Evolutionary conservation across 1,140 invertebrate genomes (phyloP).

Genomic region (Lordiphosa stackelbergi): DNA sequence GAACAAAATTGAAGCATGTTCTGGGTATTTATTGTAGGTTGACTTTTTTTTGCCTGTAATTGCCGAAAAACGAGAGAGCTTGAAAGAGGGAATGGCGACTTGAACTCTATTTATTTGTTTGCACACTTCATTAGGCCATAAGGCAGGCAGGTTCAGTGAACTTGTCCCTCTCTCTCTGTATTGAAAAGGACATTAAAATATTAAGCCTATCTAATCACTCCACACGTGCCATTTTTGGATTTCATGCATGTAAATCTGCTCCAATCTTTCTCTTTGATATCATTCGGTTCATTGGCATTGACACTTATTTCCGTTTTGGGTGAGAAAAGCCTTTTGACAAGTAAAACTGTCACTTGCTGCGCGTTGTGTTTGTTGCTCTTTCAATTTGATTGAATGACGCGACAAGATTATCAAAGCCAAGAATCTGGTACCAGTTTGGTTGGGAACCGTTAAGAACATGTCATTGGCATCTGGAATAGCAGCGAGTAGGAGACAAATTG

Average conservation of each 20-base stretch:
- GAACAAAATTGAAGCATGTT: slow-evolving; percentile 49
- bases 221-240: slow-evolving; percentile 27
- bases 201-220: slow-evolving; percentile 37
- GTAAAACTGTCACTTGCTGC: slow-evolving; percentile 20
- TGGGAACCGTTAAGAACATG: slow-evolving; percentile 33
- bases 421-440: slow-evolving; percentile 13
- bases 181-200: slow-evolving; percentile 31
- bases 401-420: slow-evolving; percentile 39
- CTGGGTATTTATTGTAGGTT: slow-evolving; percentile 39
- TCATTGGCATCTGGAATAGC: slow-evolving; percentile 1
- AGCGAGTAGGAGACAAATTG: slow-evolving; percentile 16
- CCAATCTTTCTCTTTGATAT: slow-evolving; percentile 29
- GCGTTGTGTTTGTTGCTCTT: slow-evolving; percentile 13
- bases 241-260: background rate
- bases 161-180: slow-evolving; percentile 10
- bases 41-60: slow-evolving; percentile 13
- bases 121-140: slow-evolving; percentile 28
- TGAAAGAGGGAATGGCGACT: slow-evolving; percentile 7
- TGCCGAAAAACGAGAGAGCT: slow-evolving; percentile 1
- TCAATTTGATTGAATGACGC: slow-evolving; percentile 54
- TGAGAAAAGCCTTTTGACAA: slow-evolving; percentile 1
- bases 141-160: slow-evolving; percentile 34
- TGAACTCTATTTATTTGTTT: slow-evolving; percentile 10
- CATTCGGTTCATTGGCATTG: slow-evolving; percentile 41
- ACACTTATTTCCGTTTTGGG: slow-evolving; percentile 30